Evolutionary conservation across 2,888 invertebrate genomes (phyloP).

Genomic region (Orchesellides sinensis): DNA sequence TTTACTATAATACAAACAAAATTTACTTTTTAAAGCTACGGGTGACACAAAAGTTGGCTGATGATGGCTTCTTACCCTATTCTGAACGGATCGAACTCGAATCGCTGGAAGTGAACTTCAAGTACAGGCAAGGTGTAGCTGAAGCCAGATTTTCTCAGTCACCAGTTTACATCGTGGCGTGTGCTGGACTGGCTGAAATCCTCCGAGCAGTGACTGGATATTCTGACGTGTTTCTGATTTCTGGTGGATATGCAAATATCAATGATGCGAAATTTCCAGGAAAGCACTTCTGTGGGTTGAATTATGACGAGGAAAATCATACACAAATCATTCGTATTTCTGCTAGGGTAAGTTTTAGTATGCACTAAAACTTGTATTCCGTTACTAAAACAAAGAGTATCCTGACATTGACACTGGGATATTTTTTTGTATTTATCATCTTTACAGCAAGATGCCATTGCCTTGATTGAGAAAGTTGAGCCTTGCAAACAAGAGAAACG

Average conservation of each 20-base stretch:
- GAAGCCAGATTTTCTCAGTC: not conserved
- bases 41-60: not conserved
- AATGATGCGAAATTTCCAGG: not conserved
- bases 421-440: no score
- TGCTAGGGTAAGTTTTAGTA: not conserved
- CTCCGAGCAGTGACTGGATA: not conserved
- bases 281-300: not conserved
- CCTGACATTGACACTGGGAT: not conserved
- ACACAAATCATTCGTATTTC: constrained; percentile 18
- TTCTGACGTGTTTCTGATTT: constrained; percentile 2
- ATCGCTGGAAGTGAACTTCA: constrained; percentile 1
- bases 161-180: not conserved
- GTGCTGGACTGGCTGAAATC: not conserved
- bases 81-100: not conserved
- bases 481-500: not conserved
- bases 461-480: constrained; percentile 6
- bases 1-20: no score
- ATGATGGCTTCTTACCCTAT: not conserved
- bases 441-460: not conserved
- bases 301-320: not conserved
- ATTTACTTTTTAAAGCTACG: not conserved
- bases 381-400: not conserved
- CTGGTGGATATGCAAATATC: not conserved
- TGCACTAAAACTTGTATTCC: not conserved
- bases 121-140: not conserved